phyloP scores from a whole-genome alignment of 2,113 vertebrate species.

The Gymnogyps californianus region DNA sequence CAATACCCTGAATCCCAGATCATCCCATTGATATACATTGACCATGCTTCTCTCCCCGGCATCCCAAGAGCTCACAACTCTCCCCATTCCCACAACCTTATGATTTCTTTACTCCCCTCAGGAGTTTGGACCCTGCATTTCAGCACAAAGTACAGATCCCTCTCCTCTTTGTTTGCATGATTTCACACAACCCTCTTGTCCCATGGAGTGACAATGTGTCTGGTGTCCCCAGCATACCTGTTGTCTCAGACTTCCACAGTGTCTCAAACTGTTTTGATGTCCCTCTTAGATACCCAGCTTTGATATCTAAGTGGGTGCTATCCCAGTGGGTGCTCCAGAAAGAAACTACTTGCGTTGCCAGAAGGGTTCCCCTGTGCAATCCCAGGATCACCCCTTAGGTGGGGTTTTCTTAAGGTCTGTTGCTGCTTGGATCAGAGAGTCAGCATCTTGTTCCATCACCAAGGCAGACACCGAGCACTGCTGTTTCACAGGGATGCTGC shows the following conservation, averaged over 20 bases:
- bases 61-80: not conserved
- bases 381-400: not conserved
- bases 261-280: not conserved
- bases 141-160: not conserved
- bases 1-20: not conserved
- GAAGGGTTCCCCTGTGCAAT: not conserved
- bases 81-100: not conserved
- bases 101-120: not conserved
- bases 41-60: not conserved
- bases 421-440: not conserved
- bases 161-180: not conserved
- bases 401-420: not conserved
- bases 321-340: not conserved
- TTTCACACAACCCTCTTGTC: not conserved
- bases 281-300: not conserved
- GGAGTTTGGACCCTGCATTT: not conserved
- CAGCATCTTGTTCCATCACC: not conserved
- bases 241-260: not conserved
- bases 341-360: not conserved
- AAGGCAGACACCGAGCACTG: not conserved
- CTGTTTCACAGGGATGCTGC: not conserved
- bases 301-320: not conserved
- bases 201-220: accelerated
- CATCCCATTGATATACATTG: not conserved
- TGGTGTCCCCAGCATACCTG: not conserved